A percentile compares a stretch with the other conserved stretches of the same genome.
phyloP scores from a whole-genome alignment of 2,113 vertebrate species.

The Ivindomyrus marchei region DNA sequence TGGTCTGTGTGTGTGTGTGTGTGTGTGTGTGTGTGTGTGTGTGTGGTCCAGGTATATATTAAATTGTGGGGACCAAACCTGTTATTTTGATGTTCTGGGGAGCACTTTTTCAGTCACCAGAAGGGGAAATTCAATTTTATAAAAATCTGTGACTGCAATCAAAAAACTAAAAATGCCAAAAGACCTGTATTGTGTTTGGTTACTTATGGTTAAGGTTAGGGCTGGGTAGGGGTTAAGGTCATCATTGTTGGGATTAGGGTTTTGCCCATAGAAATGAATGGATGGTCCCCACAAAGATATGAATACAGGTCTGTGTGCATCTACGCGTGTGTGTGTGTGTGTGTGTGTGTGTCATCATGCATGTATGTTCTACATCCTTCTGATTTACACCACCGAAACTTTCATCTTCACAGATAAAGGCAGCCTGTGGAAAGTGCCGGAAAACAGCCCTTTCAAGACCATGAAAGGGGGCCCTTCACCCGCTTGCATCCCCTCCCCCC shows the following conservation, averaged over 20 bases:
- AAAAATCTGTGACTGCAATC: no score
- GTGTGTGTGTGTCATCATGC: constrained; percentile 9
- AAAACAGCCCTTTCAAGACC: constrained; percentile 10
- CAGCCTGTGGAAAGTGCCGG: constrained; percentile 21
- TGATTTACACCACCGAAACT: constrained; percentile 29
- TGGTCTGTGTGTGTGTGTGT: constrained; percentile 21
- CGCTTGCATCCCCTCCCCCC: background rate
- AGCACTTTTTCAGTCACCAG: no score
- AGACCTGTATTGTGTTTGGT: no score
- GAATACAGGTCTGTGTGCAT: constrained; percentile 10
- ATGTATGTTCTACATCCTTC: constrained; percentile 5
- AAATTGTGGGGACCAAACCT: background rate
- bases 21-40: constrained; percentile 26
- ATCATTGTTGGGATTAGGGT: no score
- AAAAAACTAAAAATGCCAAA: no score
- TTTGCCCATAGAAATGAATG: no score
- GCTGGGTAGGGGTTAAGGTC: no score
- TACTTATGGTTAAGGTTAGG: no score
- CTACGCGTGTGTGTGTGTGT: constrained; percentile 20
- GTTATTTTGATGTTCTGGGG: no score
- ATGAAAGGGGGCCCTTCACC: background rate
- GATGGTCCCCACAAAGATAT: background rate
- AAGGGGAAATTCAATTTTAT: no score
- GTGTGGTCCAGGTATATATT: no score
- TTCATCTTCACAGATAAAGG: constrained; percentile 42